Evolutionary conservation across 1,140 invertebrate genomes (phyloP).

Genomic region (Zaprionus taronus): DNA sequence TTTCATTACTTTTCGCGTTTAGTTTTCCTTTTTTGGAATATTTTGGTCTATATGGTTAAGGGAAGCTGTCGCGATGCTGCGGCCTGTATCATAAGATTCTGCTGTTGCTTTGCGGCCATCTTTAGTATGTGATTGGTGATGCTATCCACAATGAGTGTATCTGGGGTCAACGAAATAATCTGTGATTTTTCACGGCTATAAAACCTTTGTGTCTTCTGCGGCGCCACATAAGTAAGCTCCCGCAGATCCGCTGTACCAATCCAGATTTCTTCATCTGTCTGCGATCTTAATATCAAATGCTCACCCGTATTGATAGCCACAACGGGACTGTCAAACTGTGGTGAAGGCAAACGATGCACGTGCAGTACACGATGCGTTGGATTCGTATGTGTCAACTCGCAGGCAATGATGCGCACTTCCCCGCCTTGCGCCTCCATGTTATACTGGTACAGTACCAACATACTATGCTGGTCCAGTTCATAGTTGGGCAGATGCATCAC

Average conservation of each 20-base stretch:
- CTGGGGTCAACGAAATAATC: slow-evolving; percentile 59
- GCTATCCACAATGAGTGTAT: slow-evolving; percentile 62
- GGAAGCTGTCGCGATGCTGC: background rate
- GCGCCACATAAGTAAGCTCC: slow-evolving; percentile 61
- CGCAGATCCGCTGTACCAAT: slow-evolving; percentile 66
- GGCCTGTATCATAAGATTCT: background rate
- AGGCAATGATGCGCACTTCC: slow-evolving; percentile 69
- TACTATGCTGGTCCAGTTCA: slow-evolving; percentile 71
- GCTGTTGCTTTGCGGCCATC: slow-evolving; percentile 58
- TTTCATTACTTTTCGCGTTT: background rate
- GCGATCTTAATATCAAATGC: slow-evolving; percentile 63
- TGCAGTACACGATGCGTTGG: slow-evolving; percentile 71
- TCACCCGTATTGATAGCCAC: slow-evolving; percentile 70
- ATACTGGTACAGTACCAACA: slow-evolving; percentile 70
- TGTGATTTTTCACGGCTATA: slow-evolving; percentile 67
- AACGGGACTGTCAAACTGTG: slow-evolving; percentile 51
- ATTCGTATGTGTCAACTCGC: slow-evolving; percentile 67
- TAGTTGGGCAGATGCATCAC: slow-evolving; percentile 71
- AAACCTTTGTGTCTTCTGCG: slow-evolving; percentile 57
- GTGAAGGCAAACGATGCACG: slow-evolving; percentile 55
- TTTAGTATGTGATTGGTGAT: slow-evolving; percentile 74
- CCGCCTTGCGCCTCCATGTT: slow-evolving; percentile 30
- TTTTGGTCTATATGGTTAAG: slow-evolving; percentile 7
- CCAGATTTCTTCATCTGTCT: slow-evolving; percentile 65
- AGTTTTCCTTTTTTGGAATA: slow-evolving; percentile 5